Evolutionary conservation across 2,797 vertebrate species (phyloP), one percentile per base, ranked within the genome.

Genomic region (Siniperca obscura): DNA sequence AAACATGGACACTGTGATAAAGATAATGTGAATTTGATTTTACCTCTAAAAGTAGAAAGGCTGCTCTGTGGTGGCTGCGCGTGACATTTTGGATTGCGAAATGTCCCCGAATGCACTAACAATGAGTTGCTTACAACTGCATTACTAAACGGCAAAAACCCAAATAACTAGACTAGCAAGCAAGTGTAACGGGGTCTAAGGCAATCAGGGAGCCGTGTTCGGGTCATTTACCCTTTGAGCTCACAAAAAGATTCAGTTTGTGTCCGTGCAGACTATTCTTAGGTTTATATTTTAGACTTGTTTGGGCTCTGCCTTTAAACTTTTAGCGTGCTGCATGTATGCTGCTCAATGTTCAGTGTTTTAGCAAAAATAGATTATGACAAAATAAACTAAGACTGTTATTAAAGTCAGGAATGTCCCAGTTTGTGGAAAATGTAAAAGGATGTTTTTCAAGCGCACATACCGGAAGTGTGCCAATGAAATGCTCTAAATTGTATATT

Each of bases 371-470:
- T 52, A 22, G n/a, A 25, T 27, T 10, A 27, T 56, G 27, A 34
- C 19, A 13, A 22, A 50, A 30, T 48, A 66, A 48, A 48, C 64
- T 22, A 62, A 42, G n/a, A 16, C 48, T 22, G 2, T 65, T 22
- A 40, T 48, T 40, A 11, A 14, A 21, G 34, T 1, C n/a, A 40
- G 60, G 30, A 68, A 50, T 40, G 52, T 60, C 21, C 46, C 46
- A 13, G 53, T 73, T 46, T 53, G 53, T 59, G 36, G 7, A 67
- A 42, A 19, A 60, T 60, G 34, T 44, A 50, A 27, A 8, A 10
- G 22, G 50, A 22, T 52, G n/a, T 64, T 57, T 42, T 42, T 57
- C 30, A 52, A 30, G 77, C 19, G 59, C 53, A 61, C 48, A 48
- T n/a, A 50, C 17, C 0, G 10, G 38, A 66, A 17, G n/a, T 50